Evolutionary conservation across 2,113 vertebrate genomes (phyloP).

Genomic region (Onychostoma macrolepis): DNA sequence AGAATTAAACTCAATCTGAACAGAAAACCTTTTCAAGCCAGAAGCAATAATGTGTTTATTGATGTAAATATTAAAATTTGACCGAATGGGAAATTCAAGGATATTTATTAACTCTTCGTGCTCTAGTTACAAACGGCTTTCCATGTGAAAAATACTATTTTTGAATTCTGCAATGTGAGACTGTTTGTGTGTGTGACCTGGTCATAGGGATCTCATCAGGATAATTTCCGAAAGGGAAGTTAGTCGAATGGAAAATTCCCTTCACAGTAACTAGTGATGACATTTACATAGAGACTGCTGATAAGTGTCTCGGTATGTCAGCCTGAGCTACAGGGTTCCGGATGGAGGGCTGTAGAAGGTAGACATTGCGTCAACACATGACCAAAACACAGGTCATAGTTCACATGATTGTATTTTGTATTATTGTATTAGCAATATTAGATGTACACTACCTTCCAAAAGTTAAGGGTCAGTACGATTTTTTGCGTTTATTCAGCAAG

Average conservation of each 20-base stretch:
- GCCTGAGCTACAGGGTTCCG: neutral
- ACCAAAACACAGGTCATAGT: neutral
- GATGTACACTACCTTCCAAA: neutral
- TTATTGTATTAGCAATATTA: neutral
- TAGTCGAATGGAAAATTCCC: neutral
- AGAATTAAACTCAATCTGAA: neutral
- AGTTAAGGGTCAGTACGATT: neutral
- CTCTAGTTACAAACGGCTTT: neutral
- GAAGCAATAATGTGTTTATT: neutral
- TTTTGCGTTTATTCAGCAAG: neutral
- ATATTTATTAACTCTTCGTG: neutral
- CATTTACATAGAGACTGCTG: conserved; percentile 39
- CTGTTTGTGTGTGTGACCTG: neutral
- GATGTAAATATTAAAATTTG: neutral
- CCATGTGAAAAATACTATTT: neutral
- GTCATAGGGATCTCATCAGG: neutral
- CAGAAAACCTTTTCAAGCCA: neutral
- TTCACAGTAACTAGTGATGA: neutral
- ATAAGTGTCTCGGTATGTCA: neutral
- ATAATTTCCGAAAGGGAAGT: conserved; percentile 20
- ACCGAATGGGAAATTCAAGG: neutral
- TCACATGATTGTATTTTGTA: neutral
- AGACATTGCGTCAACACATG: neutral
- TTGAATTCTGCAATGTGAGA: neutral
- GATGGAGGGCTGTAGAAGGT: neutral